phyloP scores from a whole-genome alignment of 2,797 vertebrate genomes.

The Microctenopoma steveboyesi region DNA sequence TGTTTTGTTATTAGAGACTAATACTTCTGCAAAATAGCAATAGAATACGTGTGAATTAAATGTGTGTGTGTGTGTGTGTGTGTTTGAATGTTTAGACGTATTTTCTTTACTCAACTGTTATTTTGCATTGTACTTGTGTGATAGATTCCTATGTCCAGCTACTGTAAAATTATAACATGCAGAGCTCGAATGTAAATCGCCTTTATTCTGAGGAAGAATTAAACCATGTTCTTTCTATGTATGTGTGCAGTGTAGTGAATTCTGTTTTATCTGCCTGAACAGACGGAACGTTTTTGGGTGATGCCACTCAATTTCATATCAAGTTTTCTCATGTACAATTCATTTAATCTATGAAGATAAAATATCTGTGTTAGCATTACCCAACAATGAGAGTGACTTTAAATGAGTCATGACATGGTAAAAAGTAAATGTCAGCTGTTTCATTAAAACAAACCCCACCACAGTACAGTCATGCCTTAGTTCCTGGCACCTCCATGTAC shows the following conservation, averaged over 20 bases:
- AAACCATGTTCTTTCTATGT: no score
- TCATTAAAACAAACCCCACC: slow-evolving; percentile 2
- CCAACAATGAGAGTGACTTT: background rate
- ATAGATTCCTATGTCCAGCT: background rate
- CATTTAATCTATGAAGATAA: background rate
- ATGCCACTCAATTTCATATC: no score
- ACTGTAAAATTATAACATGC: background rate
- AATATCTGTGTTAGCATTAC: background rate
- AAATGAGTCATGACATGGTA: slow-evolving; percentile 4
- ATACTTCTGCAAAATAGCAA: background rate
- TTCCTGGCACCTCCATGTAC: slow-evolving; percentile 15
- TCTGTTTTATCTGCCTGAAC: no score
- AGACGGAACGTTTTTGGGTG: no score
- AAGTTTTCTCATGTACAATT: background rate
- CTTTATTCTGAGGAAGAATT: no score
- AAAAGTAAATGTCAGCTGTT: slow-evolving; percentile 19
- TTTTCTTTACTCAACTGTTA: slow-evolving; percentile 11
- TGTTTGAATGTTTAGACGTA: background rate
- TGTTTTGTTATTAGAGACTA: slow-evolving; percentile 1
- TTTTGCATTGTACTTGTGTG: background rate
- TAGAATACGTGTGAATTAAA: background rate
- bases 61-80: slow-evolving; percentile 17
- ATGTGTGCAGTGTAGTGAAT: no score
- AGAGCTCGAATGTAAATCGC: background rate
- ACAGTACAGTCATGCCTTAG: background rate